phyloP scores from a whole-genome alignment of 2,888 invertebrate genomes.

The Eilema griseolum region DNA sequence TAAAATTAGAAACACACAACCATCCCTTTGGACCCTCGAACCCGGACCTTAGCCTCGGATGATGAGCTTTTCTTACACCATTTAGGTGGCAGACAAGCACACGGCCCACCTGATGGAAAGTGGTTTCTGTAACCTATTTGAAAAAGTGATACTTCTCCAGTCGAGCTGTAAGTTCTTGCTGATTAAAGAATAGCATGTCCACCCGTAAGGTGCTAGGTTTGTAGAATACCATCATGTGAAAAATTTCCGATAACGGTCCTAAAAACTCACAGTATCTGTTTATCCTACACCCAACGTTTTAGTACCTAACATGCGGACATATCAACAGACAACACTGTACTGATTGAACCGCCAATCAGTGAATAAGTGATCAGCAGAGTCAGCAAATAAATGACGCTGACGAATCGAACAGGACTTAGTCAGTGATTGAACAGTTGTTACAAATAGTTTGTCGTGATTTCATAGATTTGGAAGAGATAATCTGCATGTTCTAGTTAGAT shows the following conservation, averaged over 20 bases:
- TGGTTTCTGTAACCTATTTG: background rate
- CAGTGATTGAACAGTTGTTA: background rate
- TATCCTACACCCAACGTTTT: slow-evolving; percentile 11
- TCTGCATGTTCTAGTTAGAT: background rate
- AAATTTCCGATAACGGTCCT: background rate
- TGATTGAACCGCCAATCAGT: slow-evolving; percentile 32
- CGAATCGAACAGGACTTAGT: background rate
- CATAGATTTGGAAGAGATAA: background rate
- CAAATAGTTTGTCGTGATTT: background rate
- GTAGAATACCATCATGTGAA: too few relatives aligned
- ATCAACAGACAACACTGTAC: slow-evolving; percentile 28
- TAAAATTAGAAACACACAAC: too few relatives aligned
- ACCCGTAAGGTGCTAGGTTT: too few relatives aligned
- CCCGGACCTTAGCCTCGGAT: too few relatives aligned
- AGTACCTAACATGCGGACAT: slow-evolving; percentile 21
- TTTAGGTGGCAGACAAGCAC: too few relatives aligned
- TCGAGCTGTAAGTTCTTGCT: too few relatives aligned
- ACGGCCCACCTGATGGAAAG: too few relatives aligned
- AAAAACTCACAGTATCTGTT: background rate
- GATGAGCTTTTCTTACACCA: too few relatives aligned
- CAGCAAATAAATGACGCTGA: slow-evolving; percentile 3
- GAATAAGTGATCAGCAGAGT: slow-evolving; percentile 16
- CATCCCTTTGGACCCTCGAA: too few relatives aligned
- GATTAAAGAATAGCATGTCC: too few relatives aligned
- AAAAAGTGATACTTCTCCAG: too few relatives aligned